Conservation (phyloP, 2,888 invertebrate species). For the Tenthredo distinguenda region DNA sequence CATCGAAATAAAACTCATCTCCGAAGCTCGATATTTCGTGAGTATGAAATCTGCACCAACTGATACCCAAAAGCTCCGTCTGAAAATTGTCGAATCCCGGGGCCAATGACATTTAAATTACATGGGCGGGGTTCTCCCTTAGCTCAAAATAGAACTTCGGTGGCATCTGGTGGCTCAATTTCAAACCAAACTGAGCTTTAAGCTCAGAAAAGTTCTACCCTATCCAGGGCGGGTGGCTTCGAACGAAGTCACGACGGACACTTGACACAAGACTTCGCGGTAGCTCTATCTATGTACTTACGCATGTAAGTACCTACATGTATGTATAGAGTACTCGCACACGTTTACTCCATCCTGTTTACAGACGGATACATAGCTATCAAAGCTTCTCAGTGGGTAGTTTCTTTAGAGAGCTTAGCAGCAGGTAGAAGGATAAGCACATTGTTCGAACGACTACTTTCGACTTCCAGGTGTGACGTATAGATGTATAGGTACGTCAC, state of each 20-base stretch:
- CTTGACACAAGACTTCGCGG: constrained; percentile 21
- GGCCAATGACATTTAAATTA: constrained; percentile 65
- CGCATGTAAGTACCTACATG: neutral
- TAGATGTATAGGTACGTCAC: neutral
- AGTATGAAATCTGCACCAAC: neutral
- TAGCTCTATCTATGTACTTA: neutral
- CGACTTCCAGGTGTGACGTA: neutral
- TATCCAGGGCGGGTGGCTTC: constrained; percentile 3
- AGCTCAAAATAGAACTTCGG: constrained; percentile 32
- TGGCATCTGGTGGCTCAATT: constrained; percentile 38
- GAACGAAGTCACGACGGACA: constrained; percentile 17
- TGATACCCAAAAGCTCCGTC: constrained; percentile 10
- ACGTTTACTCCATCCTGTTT: neutral
- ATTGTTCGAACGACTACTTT: neutral
- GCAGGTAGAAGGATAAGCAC: constrained; percentile 9
- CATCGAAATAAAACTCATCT: neutral
- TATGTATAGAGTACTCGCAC: neutral
- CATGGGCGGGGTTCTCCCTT: constrained; percentile 65
- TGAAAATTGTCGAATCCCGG: constrained; percentile 44
- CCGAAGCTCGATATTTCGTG: neutral
- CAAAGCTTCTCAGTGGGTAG: constrained; percentile 7
- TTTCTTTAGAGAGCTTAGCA: constrained; percentile 17
- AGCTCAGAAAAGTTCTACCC: constrained; percentile 29
- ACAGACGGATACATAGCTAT: neutral
- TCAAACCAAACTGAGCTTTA: constrained; percentile 27